phyloP scores from a whole-genome alignment of 2,888 invertebrate genomes.

The Amphimallon solstitiale region DNA sequence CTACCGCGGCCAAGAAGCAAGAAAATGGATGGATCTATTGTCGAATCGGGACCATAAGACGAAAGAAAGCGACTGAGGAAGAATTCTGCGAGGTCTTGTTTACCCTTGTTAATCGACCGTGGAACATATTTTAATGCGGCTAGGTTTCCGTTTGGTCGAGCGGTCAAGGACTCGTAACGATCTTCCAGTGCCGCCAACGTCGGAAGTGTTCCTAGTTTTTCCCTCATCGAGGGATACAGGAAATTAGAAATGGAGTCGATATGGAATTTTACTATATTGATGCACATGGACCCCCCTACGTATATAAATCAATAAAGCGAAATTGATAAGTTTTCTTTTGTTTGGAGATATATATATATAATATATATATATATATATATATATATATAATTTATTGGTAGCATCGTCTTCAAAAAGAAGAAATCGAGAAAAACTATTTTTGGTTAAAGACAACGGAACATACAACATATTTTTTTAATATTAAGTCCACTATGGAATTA shows the following conservation, averaged over 20 bases:
- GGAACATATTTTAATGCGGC: constrained; percentile 55
- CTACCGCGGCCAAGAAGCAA: background rate
- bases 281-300: too few relatives aligned
- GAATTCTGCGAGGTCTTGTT: constrained; percentile 22
- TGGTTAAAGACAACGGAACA: too few relatives aligned
- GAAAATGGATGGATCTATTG: background rate
- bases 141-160: constrained; percentile 43
- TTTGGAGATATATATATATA: too few relatives aligned
- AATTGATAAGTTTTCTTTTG: too few relatives aligned
- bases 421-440: too few relatives aligned
- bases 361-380: too few relatives aligned
- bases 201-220: constrained; percentile 42
- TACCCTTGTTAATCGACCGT: constrained; percentile 53
- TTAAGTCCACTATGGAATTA: too few relatives aligned
- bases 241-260: constrained; percentile 21
- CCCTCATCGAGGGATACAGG: constrained; percentile 10
- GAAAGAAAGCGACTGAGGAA: background rate
- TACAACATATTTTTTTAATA: too few relatives aligned
- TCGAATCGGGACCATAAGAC: background rate
- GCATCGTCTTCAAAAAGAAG: too few relatives aligned
- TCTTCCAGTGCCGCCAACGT: constrained; percentile 26
- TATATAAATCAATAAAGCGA: too few relatives aligned
- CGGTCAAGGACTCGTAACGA: constrained; percentile 38
- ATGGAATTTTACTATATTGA: too few relatives aligned
- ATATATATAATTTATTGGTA: too few relatives aligned